Percentiles rank a stretch among this genome's conserved stretches.
These are phyloP conservation scores for Trichogramma pretiosum DNA, from an alignment of 1,140 invertebrate species.

Conservation along the genomic window DNA sequence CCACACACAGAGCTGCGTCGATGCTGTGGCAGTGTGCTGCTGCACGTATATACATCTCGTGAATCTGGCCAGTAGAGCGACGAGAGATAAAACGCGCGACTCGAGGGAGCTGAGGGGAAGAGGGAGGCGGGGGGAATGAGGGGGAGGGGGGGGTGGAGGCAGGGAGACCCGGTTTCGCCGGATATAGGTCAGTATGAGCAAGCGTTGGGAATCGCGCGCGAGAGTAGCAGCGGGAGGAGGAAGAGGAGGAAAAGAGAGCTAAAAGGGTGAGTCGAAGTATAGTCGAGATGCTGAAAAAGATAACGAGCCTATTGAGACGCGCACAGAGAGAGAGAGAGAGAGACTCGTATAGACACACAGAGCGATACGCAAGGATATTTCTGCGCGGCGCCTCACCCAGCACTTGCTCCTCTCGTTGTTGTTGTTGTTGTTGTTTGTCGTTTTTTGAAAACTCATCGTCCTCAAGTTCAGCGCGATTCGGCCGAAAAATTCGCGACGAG, in stretches of 20 bases:
- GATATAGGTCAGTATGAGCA: slow-evolving; percentile 45
- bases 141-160: not conserved
- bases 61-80: too few relatives aligned
- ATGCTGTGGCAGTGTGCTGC: not conserved
- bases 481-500: too few relatives aligned
- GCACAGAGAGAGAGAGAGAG: slow-evolving; percentile 2
- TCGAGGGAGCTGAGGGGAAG: slow-evolving; percentile 12
- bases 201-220: slow-evolving; percentile 28
- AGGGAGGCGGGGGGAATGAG: not conserved
- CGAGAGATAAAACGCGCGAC: slow-evolving; percentile 1
- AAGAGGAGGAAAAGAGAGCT: slow-evolving; percentile 1
- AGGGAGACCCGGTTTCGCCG: slow-evolving; percentile 36
- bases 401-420: slow-evolving; percentile 5
- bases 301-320: too few relatives aligned
- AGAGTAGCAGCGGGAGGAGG: not conserved
- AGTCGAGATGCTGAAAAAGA: too few relatives aligned
- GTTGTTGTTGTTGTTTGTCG: too few relatives aligned
- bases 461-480: too few relatives aligned
- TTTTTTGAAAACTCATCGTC: too few relatives aligned
- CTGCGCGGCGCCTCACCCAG: slow-evolving; percentile 1
- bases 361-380: not conserved
- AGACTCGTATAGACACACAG: not conserved
- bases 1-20: too few relatives aligned
- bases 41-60: too few relatives aligned
- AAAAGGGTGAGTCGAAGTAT: too few relatives aligned